A percentile compares a stretch with the other conserved stretches of the same genome.
These are phyloP conservation scores for Apoda limacodes DNA, from an alignment of 2,888 invertebrate genomes.

Conservation along the genomic window DNA sequence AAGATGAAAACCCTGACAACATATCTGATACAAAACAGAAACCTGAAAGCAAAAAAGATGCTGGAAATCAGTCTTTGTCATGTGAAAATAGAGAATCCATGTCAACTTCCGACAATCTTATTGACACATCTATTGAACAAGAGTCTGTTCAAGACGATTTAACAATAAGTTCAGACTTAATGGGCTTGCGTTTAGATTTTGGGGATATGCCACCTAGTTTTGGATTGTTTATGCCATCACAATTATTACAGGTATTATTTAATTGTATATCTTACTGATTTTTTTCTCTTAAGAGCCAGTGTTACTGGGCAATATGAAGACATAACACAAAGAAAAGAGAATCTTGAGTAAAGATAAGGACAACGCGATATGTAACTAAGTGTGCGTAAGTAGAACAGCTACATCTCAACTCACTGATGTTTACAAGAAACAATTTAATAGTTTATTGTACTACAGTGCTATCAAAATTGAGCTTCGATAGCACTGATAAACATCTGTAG, in stretches of 20 bases:
- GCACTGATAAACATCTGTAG: no score
- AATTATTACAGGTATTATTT: slow-evolving; percentile 49
- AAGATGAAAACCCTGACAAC: slow-evolving; percentile 50
- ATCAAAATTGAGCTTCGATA: no score
- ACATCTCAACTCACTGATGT: no score
- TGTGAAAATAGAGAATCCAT: slow-evolving; percentile 23
- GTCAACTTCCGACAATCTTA: slow-evolving; percentile 33
- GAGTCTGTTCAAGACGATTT: slow-evolving; percentile 20
- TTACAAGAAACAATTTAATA: no score
- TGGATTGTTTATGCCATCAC: slow-evolving; percentile 62
- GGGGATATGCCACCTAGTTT: slow-evolving; percentile 41
- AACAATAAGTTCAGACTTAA: slow-evolving; percentile 44
- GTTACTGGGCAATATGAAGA: no score
- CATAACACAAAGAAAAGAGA: no score
- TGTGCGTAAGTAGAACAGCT: no score
- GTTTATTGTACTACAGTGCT: no score
- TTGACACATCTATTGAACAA: slow-evolving; percentile 38
- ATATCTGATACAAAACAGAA: slow-evolving; percentile 27
- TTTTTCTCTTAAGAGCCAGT: no score
- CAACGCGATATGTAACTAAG: no score
- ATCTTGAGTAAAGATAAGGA: no score
- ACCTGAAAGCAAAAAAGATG: slow-evolving; percentile 23
- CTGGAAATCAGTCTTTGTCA: slow-evolving; percentile 23
- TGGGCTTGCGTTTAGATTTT: slow-evolving; percentile 44
- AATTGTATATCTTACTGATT: slow-evolving; percentile 4